Evolutionary conservation across 2,797 vertebrate species (phyloP).

Genomic region (Anabacerthia variegaticeps): DNA sequence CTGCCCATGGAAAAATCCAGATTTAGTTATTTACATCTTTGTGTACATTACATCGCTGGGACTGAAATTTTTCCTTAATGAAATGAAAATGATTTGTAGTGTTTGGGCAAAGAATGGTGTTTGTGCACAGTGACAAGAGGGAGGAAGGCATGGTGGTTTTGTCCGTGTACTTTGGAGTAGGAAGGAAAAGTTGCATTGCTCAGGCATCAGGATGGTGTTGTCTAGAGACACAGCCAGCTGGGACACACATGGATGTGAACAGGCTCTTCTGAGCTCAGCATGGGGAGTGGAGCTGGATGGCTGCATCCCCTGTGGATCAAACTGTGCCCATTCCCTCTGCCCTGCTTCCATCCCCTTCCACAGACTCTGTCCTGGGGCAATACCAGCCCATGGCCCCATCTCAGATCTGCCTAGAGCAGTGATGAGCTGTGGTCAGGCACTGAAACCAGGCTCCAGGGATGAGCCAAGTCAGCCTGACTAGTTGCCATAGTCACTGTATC

Average conservation of each 20-base stretch:
- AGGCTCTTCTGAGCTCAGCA: not conserved
- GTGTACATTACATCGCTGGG: not conserved
- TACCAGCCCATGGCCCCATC: not conserved
- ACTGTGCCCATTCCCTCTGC: not conserved
- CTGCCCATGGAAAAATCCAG: not conserved
- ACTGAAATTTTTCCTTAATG: not conserved
- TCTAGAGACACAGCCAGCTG: not conserved
- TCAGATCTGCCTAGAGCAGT: not conserved
- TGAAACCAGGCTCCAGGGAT: not conserved
- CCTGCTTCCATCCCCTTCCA: not conserved
- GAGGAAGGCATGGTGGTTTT: not conserved
- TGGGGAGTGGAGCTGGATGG: not conserved
- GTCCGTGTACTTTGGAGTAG: not conserved
- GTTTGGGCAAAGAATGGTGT: not conserved
- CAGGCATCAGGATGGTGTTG: not conserved
- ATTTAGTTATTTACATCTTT: not conserved
- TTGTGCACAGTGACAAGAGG: not conserved
- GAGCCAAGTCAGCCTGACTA: not conserved
- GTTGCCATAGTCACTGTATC: not conserved
- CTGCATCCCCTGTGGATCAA: not conserved
- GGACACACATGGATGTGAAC: not conserved
- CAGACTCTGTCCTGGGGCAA: accelerated
- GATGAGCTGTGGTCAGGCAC: not conserved
- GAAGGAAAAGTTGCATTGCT: not conserved
- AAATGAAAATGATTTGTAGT: not conserved